Evolutionary conservation across 2,888 invertebrate genomes (phyloP).

Genomic region (Lasioglossum villosulum): DNA sequence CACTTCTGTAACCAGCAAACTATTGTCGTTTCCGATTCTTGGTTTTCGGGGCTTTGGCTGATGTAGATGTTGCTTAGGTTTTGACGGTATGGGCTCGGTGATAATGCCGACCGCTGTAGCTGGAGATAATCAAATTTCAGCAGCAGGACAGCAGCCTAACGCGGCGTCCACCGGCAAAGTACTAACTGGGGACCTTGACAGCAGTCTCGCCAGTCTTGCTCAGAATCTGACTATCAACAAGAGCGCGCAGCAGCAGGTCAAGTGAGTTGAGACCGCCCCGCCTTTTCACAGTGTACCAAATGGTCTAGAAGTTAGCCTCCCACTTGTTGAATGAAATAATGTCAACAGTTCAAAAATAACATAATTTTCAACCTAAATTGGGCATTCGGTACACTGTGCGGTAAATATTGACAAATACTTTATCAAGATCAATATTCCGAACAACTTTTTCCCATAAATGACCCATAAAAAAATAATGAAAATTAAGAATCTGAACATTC

Average conservation of each 20-base stretch:
- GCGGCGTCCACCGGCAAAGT: conserved; percentile 89
- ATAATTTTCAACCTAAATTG: too few species aligned
- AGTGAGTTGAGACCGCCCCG: conserved; percentile 86
- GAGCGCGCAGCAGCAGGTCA: conserved; percentile 88
- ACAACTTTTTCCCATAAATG: too few species aligned
- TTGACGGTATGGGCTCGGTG: conserved; percentile 91
- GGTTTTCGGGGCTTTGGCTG: conserved; percentile 68
- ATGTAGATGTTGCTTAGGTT: conserved; percentile 85
- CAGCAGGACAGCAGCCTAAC: conserved; percentile 81
- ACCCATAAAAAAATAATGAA: too few species aligned
- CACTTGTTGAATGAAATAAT: too few species aligned
- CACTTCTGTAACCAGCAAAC: background rate
- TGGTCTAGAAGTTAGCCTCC: too few species aligned
- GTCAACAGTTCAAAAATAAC: too few species aligned
- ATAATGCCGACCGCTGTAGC: conserved; percentile 86
- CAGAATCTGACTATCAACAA: conserved; percentile 96
- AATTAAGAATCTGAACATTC: too few species aligned
- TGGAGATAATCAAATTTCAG: conserved; percentile 81
- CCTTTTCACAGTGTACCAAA: background rate
- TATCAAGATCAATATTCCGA: too few species aligned
- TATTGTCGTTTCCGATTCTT: conserved; percentile 28
- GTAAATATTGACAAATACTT: too few species aligned
- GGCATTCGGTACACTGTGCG: too few species aligned
- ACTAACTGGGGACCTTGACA: conserved; percentile 96
- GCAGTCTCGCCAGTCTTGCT: conserved; percentile 96